Percentiles rank a stretch among this genome's conserved stretches.
Conservation (phyloP, 2,888 invertebrate genomes). For the Pterobdella sp. region DNA sequence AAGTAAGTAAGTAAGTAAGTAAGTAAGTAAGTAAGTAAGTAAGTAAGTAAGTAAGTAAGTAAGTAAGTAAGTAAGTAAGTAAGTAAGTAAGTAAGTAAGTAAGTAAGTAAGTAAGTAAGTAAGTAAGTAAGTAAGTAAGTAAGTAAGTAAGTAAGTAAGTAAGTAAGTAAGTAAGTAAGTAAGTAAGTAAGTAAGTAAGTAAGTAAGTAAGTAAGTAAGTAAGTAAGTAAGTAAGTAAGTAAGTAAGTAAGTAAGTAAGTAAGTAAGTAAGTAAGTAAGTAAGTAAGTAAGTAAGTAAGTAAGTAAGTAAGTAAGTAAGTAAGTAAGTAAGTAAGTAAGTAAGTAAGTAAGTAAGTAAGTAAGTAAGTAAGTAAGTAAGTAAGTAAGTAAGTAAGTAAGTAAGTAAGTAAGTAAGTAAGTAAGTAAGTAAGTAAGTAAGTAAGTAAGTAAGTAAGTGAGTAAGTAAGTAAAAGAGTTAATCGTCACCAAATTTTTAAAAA, state of each 20-base stretch:
- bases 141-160: no score
- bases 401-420: conserved; percentile 25
- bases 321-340: conserved; percentile 21
- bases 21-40: no score
- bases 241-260: conserved; percentile 13
- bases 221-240: conserved; percentile 23
- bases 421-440: conserved; percentile 28
- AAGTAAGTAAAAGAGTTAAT: conserved; percentile 2
- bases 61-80: no score
- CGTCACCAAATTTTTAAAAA: no score
- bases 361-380: conserved; percentile 26
- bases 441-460: conserved; percentile 25
- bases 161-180: conserved; percentile 16
- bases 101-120: no score
- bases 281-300: conserved; percentile 25
- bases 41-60: no score
- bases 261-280: conserved; percentile 19
- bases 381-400: conserved; percentile 26
- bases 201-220: conserved; percentile 14
- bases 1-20: not conserved
- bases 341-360: conserved; percentile 25
- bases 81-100: no score
- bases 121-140: no score
- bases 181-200: conserved; percentile 14
- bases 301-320: conserved; percentile 25